Base-by-base conservation (phyloP, 2,113 vertebrate species). In the Tringa solitaria region DNA sequence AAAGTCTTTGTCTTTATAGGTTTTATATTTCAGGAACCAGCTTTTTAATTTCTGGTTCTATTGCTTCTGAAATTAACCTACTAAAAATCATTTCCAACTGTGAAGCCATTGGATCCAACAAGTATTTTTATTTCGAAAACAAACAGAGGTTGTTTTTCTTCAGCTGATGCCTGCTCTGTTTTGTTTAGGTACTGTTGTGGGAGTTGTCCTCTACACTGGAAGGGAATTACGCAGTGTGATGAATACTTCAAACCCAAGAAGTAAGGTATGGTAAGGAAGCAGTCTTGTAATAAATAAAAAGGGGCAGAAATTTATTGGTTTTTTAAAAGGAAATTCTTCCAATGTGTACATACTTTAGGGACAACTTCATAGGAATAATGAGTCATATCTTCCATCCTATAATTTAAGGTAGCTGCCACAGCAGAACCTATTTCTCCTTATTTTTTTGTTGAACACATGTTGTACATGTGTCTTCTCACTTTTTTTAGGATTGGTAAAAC, bases 201-300 rank as follows among this genome's bases (percentile, higher is more conserved):
- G 99, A 64, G 99, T 99, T n/a, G 99, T 99, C 70, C 98, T 99
- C 70, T 99, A 99, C 96, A 99, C 99, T 1, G 99, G 99, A 30
- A 98, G 98, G 96, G 99, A 99, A 18, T 98, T 99, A 77, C 98
- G 99, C 85, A 99, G 99, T 32, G 99, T 99, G 87, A 99, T 99
- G 99, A 99, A 99, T 45, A 99, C 99, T 37, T 99, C 99, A 32
- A 99, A 99, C 93, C 99, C 99, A 6, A 98, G 99, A 35, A 99
- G 99, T 90, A 99, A 99, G 99, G 99, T 99, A 98, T 33, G 84
- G 93, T 91, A 87, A 18, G 27, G 9, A 57, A 50, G 35, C 19
- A 54, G 75, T 28, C 33, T 57, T 75, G 2, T 2, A n/a, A 33
- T 59, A 28, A 67, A 68, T 30, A 63, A 33, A 27, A 89, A 60